Base-by-base conservation (phyloP, 2,113 vertebrate genomes). In the Petroica traversi region DNA sequence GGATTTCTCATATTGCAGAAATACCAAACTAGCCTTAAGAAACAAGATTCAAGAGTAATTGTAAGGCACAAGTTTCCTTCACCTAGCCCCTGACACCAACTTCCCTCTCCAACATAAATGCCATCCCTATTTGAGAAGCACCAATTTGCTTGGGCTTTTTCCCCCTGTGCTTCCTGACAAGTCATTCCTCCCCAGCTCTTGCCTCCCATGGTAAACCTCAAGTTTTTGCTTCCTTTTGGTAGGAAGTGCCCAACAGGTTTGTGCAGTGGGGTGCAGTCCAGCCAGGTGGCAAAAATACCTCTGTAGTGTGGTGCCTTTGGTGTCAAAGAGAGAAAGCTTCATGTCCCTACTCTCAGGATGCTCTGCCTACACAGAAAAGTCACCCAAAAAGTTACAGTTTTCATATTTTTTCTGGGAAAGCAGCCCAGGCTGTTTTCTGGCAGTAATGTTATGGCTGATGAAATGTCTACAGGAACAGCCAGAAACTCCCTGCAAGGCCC, bases 401-500 rank as follows among this genome's bases (percentile, higher is more conserved):
- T 88, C 34, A 4, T 78, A 41, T 83, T 93, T 40, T 62, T 86
- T 33, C 64, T 19, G 59, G 55, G 77, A 86, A 77, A 43, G 34
- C 63, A 85, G 66, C 22, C 33, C 82, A 72, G 49, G 69, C 17
- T 66, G 25, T 45, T 76, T 83, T 33, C 46, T 90, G 51, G 72
- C 72, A 88, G 59, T 36, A 63, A 66, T 59, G 46, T 34, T 62
- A 23, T 0, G 2, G 63, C 33, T 3, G 3, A 58, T 40, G 15
- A 40, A 91, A n/a, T 29, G 29, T 48, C 68, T 66, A 13, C 4
- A 81, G n/a, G 25, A 86, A 38, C 24, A 72, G 57, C 17, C 78
- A 85, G 88, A 92, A 89, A 74, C 28, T 74, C 58, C 68, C 89
- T 57, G 48, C 55, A 86, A 87, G 52, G 55, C 71, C 40, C 52